A percentile compares a stretch with the other conserved stretches of the same genome.
Evolutionary conservation across 2,797 vertebrate genomes (phyloP).

Genomic region (Labeo calbasu): DNA sequence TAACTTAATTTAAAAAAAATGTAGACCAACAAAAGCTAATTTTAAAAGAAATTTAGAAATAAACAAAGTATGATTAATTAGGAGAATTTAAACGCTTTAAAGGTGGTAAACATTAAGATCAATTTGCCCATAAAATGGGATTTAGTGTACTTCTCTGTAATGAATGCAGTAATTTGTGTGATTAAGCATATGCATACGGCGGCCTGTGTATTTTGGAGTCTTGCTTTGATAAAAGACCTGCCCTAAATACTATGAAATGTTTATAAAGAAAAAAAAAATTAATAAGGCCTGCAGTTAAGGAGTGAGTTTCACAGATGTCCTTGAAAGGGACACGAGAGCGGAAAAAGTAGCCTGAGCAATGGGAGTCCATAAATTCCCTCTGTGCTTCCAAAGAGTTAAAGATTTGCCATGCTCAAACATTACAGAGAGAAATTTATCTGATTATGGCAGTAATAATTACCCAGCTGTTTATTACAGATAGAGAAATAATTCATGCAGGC

Average conservation of each 20-base stretch:
- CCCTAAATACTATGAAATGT: constrained; percentile 57
- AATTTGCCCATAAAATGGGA: constrained; percentile 26
- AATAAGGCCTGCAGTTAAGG: constrained; percentile 60
- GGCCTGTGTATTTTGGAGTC: constrained; percentile 37
- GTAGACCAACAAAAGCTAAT: background rate
- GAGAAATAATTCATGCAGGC: constrained; percentile 99
- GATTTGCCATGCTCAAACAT: constrained; percentile 88
- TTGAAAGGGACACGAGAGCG: constrained; percentile 87
- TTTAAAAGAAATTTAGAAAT: background rate
- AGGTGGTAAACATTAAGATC: constrained; percentile 20
- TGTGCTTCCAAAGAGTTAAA: constrained; percentile 87
- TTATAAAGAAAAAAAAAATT: constrained; percentile 65
- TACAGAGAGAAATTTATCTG: constrained; percentile 95
- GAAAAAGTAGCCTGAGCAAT: constrained; percentile 82
- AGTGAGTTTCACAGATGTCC: constrained; percentile 82
- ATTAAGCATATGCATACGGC: constrained; percentile 41
- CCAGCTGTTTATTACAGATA: constrained; percentile 99
- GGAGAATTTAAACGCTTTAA: constrained; percentile 13
- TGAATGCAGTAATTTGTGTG: constrained; percentile 43
- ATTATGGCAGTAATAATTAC: constrained; percentile 99
- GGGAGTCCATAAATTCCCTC: constrained; percentile 85
- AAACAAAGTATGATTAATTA: constrained; percentile 12
- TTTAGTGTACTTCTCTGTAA: constrained; percentile 37
- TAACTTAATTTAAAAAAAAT: background rate
- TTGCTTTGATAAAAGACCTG: constrained; percentile 55